Conservation (phyloP, 2,888 invertebrate genomes). For the Bimastos eiseni region DNA sequence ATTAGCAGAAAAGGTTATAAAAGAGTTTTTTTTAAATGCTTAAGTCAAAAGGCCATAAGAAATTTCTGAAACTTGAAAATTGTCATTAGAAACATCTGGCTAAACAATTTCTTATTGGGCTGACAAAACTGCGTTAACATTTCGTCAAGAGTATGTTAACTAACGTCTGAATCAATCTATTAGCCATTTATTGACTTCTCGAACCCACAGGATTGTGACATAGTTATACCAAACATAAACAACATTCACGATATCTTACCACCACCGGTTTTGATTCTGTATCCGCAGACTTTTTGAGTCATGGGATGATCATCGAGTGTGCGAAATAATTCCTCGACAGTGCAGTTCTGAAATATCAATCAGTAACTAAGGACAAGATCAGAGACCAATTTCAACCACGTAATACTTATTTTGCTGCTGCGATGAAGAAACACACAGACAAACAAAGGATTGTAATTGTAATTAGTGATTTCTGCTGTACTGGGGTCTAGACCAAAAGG, state of each 20-base stretch:
- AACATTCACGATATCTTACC: neutral
- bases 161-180: neutral
- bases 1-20: no score
- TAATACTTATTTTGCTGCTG: no score
- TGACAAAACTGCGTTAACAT: neutral
- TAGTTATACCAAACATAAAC: neutral
- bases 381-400: no score
- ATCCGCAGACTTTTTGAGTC: neutral
- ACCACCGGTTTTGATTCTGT: neutral
- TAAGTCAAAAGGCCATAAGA: neutral
- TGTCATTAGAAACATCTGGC: neutral
- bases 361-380: neutral
- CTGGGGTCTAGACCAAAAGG: no score
- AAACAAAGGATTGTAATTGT: no score
- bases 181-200: neutral
- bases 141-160: neutral
- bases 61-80: neutral
- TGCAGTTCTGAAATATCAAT: neutral
- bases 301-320: neutral
- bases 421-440: no score
- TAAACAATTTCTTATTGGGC: neutral
- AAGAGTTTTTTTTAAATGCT: no score
- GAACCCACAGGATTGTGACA: neutral
- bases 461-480: no score
- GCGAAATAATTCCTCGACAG: neutral